Evolutionary conservation across 53 echinoderm and acorn worm species (phyloP).

Genomic region (Pentamera pediparva): DNA sequence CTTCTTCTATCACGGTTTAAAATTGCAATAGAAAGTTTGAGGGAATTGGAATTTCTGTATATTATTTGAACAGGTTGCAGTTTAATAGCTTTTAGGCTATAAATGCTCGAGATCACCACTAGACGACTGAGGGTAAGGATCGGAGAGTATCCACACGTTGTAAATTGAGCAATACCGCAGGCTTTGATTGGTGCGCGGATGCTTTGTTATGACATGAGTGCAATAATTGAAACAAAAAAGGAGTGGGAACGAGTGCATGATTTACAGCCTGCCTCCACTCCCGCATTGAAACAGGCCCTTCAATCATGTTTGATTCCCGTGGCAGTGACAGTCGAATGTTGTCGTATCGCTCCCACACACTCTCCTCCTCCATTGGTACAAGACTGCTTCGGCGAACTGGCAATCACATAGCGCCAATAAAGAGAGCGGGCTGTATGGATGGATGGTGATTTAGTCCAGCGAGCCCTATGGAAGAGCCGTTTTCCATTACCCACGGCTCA

Average conservation of each 20-base stretch:
- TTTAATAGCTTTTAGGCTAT: too few relatives aligned
- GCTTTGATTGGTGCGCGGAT: neutral
- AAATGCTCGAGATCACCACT: too few relatives aligned
- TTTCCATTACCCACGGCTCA: conserved; percentile 28
- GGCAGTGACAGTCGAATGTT: too few relatives aligned
- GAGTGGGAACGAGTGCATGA: neutral
- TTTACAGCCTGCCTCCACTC: neutral
- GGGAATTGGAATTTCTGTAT: too few relatives aligned
- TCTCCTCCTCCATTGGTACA: too few relatives aligned
- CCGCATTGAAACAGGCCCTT: neutral
- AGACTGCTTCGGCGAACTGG: neutral
- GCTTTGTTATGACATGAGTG: conserved; percentile 25
- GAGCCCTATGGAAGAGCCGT: conserved; percentile 23
- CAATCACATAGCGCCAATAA: conserved; percentile 12
- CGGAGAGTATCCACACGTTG: neutral
- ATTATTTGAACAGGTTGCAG: too few relatives aligned
- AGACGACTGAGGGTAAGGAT: neutral
- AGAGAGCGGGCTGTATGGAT: conserved; percentile 1
- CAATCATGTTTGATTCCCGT: too few relatives aligned
- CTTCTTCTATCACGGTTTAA: too few relatives aligned
- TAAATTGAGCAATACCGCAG: neutral
- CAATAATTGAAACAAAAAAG: conserved; percentile 11
- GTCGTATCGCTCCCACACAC: too few relatives aligned
- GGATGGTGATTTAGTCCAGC: conserved; percentile 20
- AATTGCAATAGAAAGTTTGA: too few relatives aligned